These are phyloP conservation scores for Hippocampus guttulatus DNA, from an alignment of 2,113 vertebrate genomes.

Conservation along the genomic window DNA sequence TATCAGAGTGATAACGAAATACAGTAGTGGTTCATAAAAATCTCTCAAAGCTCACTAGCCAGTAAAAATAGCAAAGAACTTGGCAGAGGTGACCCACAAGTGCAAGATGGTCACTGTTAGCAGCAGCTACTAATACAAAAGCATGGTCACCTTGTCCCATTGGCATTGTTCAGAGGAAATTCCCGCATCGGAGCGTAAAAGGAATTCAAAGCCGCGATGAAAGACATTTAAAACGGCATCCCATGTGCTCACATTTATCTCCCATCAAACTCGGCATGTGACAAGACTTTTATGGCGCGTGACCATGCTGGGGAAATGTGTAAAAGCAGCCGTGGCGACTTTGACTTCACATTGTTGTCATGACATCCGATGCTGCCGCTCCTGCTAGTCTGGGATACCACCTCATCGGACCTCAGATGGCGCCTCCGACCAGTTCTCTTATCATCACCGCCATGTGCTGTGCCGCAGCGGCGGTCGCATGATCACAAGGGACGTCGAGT, in stretches of 20 bases:
- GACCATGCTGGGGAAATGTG: not conserved
- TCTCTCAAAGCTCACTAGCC: not conserved
- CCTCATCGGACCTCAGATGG: conserved; percentile 35
- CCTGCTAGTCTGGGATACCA: conserved; percentile 10
- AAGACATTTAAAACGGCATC: conserved; percentile 1
- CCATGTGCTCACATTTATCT: not conserved
- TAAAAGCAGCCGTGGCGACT: not conserved
- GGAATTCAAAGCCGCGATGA: conserved; percentile 13
- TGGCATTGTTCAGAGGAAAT: conserved; percentile 21
- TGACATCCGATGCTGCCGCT: conserved; percentile 9
- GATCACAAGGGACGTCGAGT: not conserved
- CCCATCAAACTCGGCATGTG: not conserved
- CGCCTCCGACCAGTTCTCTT: conserved; percentile 30
- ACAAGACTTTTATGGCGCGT: not conserved
- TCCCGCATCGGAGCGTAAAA: conserved; percentile 25
- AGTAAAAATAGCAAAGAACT: conserved; percentile 36
- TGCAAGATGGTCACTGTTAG: conserved; percentile 2
- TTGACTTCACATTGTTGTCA: not conserved
- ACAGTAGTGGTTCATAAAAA: conserved; percentile 14
- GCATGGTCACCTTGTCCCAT: conserved; percentile 22
- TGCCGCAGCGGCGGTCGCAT: conserved; percentile 18
- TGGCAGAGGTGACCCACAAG: not conserved
- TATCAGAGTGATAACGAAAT: conserved; percentile 29
- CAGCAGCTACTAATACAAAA: conserved; percentile 12
- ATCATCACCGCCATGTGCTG: conserved; percentile 35